Conservation (phyloP, 2,113 vertebrate species). For the Nanorana parkeri region DNA sequence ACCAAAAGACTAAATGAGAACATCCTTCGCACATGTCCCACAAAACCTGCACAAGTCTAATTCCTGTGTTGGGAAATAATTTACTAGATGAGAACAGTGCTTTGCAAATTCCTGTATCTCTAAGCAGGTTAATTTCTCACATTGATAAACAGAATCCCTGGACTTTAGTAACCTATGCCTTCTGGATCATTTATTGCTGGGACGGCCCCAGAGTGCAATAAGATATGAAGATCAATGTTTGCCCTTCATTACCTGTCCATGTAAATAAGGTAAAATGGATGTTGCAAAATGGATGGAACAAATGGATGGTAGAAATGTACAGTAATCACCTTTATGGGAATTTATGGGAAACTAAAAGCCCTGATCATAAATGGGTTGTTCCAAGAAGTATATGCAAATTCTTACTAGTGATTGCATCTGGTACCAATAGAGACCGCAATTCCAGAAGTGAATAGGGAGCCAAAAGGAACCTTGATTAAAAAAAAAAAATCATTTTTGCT, state of each 20-base stretch:
- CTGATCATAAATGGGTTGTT: not conserved
- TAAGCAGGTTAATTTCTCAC: not conserved
- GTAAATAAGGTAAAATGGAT: not conserved
- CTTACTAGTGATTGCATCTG: too few species aligned
- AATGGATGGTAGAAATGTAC: not conserved
- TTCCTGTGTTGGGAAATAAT: conserved; percentile 6
- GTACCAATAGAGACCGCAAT: too few species aligned
- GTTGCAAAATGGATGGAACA: not conserved
- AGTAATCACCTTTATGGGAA: not conserved
- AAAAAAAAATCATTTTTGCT: too few species aligned
- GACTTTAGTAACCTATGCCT: conserved; percentile 33
- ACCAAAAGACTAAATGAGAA: not conserved
- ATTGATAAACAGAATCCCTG: conserved; percentile 17
- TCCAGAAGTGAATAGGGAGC: too few species aligned
- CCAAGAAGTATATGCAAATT: too few species aligned
- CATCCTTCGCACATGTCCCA: not conserved
- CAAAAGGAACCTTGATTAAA: too few species aligned
- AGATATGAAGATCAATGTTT: conserved; percentile 20
- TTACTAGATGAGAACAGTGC: not conserved
- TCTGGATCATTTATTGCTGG: conserved; percentile 8
- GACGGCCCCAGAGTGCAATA: conserved; percentile 31
- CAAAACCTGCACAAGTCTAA: not conserved
- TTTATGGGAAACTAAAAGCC: not conserved
- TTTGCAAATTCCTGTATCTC: conserved; percentile 14
- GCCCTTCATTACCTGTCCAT: conserved; percentile 14